phyloP scores from a whole-genome alignment of 2,888 invertebrate species.

The Drosophila algonquin region DNA sequence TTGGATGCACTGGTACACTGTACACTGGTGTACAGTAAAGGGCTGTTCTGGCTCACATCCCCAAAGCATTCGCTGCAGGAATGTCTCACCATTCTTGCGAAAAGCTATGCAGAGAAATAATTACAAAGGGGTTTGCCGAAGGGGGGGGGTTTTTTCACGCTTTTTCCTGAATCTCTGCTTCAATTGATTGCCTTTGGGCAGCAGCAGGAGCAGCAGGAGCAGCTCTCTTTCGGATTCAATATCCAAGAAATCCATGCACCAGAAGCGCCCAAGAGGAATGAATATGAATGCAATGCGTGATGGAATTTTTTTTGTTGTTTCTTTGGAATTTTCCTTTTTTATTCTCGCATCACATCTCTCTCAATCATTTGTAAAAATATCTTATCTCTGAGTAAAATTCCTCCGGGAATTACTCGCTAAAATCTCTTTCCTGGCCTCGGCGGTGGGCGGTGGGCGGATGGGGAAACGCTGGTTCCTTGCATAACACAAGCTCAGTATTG shows the following conservation, averaged over 20 bases:
- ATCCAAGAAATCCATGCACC: not conserved
- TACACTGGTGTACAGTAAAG: not conserved
- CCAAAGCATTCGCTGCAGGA: not conserved
- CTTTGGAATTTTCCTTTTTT: slow-evolving; percentile 22
- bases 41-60: slow-evolving; percentile 9
- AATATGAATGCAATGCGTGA: not conserved
- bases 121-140: not conserved
- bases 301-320: slow-evolving; percentile 7
- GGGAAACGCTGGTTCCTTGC: not conserved
- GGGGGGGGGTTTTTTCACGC: not conserved
- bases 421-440: not conserved
- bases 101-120: not conserved
- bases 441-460: not conserved
- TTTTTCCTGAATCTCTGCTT: not conserved
- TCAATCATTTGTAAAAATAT: slow-evolving; percentile 56
- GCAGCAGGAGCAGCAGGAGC: not conserved
- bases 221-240: not conserved
- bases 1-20: not conserved
- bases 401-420: not conserved
- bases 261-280: not conserved
- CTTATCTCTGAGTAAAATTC: slow-evolving; percentile 17
- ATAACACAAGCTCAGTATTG: slow-evolving; percentile 14
- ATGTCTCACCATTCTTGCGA: not conserved
- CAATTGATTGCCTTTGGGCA: not conserved
- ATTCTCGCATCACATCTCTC: not conserved